Percentiles rank a stretch among this genome's conserved stretches.
Evolutionary conservation across 2,113 vertebrate species (phyloP).

Genomic region (Hydropotes inermis): DNA sequence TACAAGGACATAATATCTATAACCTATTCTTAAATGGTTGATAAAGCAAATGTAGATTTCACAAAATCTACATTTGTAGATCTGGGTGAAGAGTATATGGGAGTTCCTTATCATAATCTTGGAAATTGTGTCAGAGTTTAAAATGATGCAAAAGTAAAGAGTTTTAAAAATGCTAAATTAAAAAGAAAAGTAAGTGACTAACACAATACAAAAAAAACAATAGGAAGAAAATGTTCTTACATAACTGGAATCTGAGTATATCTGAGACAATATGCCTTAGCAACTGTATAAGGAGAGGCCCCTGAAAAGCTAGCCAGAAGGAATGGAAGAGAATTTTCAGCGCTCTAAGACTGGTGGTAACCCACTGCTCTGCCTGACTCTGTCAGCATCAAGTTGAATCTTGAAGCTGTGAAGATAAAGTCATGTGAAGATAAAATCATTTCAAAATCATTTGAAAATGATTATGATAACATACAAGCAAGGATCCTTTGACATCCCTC

Average conservation of each 20-base stretch:
- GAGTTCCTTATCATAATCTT: neutral
- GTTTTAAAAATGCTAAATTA: neutral
- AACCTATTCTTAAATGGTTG: neutral
- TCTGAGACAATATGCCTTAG: neutral
- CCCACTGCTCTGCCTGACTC: neutral
- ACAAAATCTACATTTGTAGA: neutral
- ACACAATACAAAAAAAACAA: neutral
- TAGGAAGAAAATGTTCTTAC: neutral
- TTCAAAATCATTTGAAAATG: neutral
- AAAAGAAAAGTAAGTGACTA: neutral
- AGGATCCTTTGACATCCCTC: neutral
- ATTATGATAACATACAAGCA: neutral
- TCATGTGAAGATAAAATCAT: neutral
- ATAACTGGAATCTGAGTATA: neutral
- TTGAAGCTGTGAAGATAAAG: neutral
- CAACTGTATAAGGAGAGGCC: neutral
- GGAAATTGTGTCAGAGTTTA: neutral
- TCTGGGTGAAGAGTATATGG: neutral
- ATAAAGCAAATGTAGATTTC: neutral
- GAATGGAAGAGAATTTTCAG: neutral
- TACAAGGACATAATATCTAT: neutral
- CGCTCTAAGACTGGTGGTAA: neutral
- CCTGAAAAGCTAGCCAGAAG: neutral
- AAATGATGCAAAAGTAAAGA: conserved; percentile 36
- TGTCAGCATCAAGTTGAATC: neutral